Base-by-base conservation (phyloP, 2,888 invertebrate species). In the Acanthopleura granulata region DNA sequence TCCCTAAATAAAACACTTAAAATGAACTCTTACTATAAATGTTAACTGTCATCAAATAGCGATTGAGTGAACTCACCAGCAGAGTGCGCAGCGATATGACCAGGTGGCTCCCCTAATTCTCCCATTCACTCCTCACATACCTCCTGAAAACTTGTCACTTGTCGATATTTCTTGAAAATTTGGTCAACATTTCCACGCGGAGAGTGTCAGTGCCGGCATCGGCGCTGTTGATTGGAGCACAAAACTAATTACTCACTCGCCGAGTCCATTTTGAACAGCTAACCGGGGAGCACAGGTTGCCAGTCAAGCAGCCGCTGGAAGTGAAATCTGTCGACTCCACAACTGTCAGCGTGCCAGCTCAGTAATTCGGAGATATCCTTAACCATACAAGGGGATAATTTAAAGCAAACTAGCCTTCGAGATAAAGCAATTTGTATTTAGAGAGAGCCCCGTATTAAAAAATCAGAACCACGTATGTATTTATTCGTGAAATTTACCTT, bases 171-270 rank as follows among this genome's bases (percentile, higher is more conserved):
- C 57, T 57, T 57, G 57, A 57, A 57, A 57, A 57, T 57, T 57
- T 57, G 57, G 57, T 57, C 57, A 57, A 57, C 57, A 57, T n/a
- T 57, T 57, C 57, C 57, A 57, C 57, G 57, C 57, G 57, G 57
- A 40, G 57, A n/a, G n/a, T 57, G 57, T n/a, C 57, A 6, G 57
- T 1, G 57, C 18, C 22, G 18, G 3, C 22, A n/a, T 57, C 57
- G 18, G 22, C n/a, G 22, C 22, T 57, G 57, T 22, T 22, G 57
- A 57, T 57, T 57, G 57, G 57, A 18, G 18, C n/a, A 22, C 18
- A 57, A 22, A 18, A n/a, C 18, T 57, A 57, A 57, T 57, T 57
- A 22, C 57, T 57, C 57, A 57, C 22, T 22, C 6, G 57, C n/a
- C 22, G 57, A 57, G 18, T 57, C 12, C 57, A 57, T 12, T n/a